These are phyloP conservation scores for Sandelia bainsii DNA, from an alignment of 2,797 vertebrate species.

Conservation along the genomic window DNA sequence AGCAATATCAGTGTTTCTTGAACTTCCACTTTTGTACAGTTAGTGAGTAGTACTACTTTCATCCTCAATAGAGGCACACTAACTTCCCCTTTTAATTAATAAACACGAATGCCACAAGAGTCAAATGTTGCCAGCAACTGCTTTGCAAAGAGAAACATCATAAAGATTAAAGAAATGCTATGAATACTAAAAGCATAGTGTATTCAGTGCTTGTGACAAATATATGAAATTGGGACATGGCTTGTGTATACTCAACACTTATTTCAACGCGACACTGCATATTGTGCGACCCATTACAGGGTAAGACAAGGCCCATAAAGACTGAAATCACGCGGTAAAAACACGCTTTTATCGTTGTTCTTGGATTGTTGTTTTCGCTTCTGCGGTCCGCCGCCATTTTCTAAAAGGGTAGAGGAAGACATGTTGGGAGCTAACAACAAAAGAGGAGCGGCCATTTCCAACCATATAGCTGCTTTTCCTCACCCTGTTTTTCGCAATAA, in stretches of 20 bases:
- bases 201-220: neutral
- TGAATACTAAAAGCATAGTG: rapidly evolving
- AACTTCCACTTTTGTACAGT: too few species aligned
- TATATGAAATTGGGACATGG: neutral
- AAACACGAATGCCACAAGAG: too few species aligned
- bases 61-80: too few species aligned
- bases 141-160: too few species aligned
- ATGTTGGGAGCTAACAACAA: constrained; percentile 98
- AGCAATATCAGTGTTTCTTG: too few species aligned
- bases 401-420: constrained; percentile 91
- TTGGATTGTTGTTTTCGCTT: constrained; percentile 72
- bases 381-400: constrained; percentile 97
- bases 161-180: too few species aligned
- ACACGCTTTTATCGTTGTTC: constrained; percentile 3
- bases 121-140: too few species aligned
- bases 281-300: neutral
- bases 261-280: neutral
- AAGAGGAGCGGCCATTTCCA: constrained; percentile 98
- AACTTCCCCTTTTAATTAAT: too few species aligned
- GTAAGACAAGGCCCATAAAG: too few species aligned
- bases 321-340: constrained; percentile 1
- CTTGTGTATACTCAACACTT: neutral
- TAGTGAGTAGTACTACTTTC: too few species aligned
- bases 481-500: neutral
- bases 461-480: constrained; percentile 45